Conservation (phyloP, 2,888 invertebrate genomes). For the Microctonus aethiopoides region DNA sequence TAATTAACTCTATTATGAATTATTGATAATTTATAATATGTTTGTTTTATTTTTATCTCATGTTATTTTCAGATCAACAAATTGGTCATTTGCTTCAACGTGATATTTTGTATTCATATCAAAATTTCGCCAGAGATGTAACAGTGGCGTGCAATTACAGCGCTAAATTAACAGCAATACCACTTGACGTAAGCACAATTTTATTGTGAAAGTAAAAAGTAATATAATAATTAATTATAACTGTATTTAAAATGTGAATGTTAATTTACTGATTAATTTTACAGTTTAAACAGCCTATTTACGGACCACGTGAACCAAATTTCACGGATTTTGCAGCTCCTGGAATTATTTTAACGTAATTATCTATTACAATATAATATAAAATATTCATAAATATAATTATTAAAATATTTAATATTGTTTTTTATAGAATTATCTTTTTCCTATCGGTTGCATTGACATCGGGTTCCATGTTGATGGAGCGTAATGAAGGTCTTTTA, state of each 20-base stretch:
- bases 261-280: conserved; percentile 4
- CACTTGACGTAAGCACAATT: conserved; percentile 71
- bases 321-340: conserved; percentile 97
- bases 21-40: too few relatives aligned
- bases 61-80: conserved; percentile 81
- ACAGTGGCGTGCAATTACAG: conserved; percentile 75
- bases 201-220: not conserved
- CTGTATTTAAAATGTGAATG: too few relatives aligned
- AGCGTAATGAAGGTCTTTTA: conserved; percentile 89
- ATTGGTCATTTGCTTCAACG: conserved; percentile 83
- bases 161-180: conserved; percentile 72
- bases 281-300: conserved; percentile 79
- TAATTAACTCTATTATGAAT: not conserved
- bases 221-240: not conserved
- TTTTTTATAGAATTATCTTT: conserved; percentile 81
- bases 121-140: conserved; percentile 76
- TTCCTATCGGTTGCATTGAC: conserved; percentile 94
- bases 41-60: conserved; percentile 1
- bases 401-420: not conserved
- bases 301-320: conserved; percentile 80
- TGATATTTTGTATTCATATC: conserved; percentile 79
- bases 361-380: conserved; percentile 40
- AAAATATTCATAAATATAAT: not conserved
- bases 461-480: conserved; percentile 88
- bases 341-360: conserved; percentile 88